A percentile compares a stretch with the other conserved stretches of the same genome.
These are phyloP conservation scores for Strongylocentrotus purpuratus DNA, from an alignment of 35 echinoderm and acorn worm genomes.

Conservation along the genomic window DNA sequence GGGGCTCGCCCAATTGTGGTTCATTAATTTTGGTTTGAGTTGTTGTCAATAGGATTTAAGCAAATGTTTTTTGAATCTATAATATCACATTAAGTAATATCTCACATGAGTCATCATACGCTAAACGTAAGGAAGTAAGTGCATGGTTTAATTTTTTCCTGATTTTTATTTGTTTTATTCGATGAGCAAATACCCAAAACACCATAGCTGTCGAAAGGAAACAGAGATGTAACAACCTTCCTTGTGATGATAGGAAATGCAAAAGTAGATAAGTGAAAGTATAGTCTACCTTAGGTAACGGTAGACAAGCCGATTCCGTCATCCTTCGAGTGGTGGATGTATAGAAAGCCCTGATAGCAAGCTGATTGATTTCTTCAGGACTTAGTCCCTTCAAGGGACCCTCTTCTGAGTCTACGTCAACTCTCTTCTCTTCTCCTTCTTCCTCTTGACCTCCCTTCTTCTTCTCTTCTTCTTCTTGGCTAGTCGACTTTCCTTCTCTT, in stretches of 20 bases:
- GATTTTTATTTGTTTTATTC: too few relatives aligned
- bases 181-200: not conserved
- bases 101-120: too few relatives aligned
- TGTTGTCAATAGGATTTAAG: too few relatives aligned
- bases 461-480: not conserved
- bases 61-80: too few relatives aligned
- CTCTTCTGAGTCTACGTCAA: not conserved
- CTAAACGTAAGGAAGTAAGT: too few relatives aligned
- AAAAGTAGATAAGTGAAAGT: not conserved
- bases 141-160: too few relatives aligned
- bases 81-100: too few relatives aligned
- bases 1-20: too few relatives aligned
- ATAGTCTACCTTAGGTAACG: slow-evolving; percentile 65
- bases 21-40: too few relatives aligned
- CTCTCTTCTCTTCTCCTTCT: not conserved
- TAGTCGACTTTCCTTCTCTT: not conserved
- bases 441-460: not conserved
- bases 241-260: not conserved
- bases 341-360: slow-evolving; percentile 60
- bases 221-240: not conserved
- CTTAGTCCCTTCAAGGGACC: slow-evolving; percentile 33
- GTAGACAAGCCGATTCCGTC: slow-evolving; percentile 62
- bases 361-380: slow-evolving; percentile 46
- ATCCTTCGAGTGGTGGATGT: slow-evolving; percentile 64
- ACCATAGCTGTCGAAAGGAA: not conserved